Evolutionary conservation across 2,888 invertebrate species (phyloP), one percentile per base, ranked within the genome.

Genomic region (Eupithecia subumbrata): DNA sequence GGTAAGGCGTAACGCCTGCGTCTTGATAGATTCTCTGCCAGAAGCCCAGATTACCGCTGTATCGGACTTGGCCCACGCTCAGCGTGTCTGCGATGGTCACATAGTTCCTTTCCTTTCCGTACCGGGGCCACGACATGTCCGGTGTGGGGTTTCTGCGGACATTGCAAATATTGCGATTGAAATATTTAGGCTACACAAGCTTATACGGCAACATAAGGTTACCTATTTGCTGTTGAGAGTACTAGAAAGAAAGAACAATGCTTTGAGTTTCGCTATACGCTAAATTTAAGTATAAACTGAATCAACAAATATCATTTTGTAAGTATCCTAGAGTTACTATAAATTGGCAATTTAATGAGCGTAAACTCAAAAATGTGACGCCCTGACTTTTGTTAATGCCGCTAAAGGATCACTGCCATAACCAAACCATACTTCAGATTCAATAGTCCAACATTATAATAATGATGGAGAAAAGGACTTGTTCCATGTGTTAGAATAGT

Each of bases 41-140:
- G 34, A 64, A 64, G 7, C 34, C 34, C 18, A 64, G 18, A 18
- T 37, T 16, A 5, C 34, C 64, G 1, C 18, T 64, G 64, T 34
- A 14, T 4, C 2, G 34, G 64, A 64, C 37, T 18, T 64, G 30
- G 18, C 9, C 34, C 18, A 64, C 64, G 11, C 30, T 64, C 9
- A 64, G 64, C 3, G 8, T 34, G 18, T 64, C 64, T 30, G 30
- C 34, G 18, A 64, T 34, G 18, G 8, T 37, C 9, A 64, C 64
- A 18, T 34, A 64, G 64, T 64, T 64, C 64, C 34, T 64, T 18
- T 63, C 30, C 16, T 34, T 64, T 34, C 64, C 63, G 30, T 63
- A 63, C 8, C 25, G 14, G 3, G 63, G 63, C 63, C 63, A 63
- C 8, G 63, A 63, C 25, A 30, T 63, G 30, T 63, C 63, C 63